Evolutionary conservation across 2,113 vertebrate species (phyloP), one percentile per base, ranked within the genome.

Genomic region (Stigmatopora argus): DNA sequence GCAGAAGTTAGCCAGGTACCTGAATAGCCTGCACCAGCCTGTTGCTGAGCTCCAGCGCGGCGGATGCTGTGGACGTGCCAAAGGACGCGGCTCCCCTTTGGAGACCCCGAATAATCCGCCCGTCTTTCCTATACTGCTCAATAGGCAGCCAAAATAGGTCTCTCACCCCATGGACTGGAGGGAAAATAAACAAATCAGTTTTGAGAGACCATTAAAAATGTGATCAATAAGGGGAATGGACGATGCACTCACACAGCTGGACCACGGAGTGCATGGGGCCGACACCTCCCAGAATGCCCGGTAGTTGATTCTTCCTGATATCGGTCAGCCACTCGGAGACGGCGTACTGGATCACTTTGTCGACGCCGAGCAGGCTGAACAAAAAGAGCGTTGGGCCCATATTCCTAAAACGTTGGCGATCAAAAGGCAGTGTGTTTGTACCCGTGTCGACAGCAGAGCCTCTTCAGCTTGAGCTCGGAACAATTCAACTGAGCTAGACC

Each of bases 91-190:
- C 95, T 17, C 95, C 94, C 38, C 94, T 89, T 87, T 96, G 95
- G 78, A 96, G 89, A 17, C 95, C 95, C 47, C 95, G 88, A 73
- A 96, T 95, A 80, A 96, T 94, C 62, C 95, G 94, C 2, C 95
- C 95, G 0, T 96, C 95, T 79, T 92, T 93, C 59, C 94, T 89
- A 81, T 96, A 96, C 83, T 96, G 95, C 78, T 96, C 94, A 0
- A 96, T 96, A 41, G 94, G 95, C 70, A 96, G 79, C 95, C 95
- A 96, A 75, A 96, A 94, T 64, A 96, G 90, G 86, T 96, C 95
- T 41, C 93, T 90, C 59, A 96, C 92, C 7, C 95, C 95, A 15
- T 96, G 94, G 82, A 96, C 95, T 96, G 46, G 26, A 31, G 26
- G 81, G 12, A 52, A 10, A 62, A 13, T 41, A 53, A 23, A 60